Conservation (phyloP, 2,113 vertebrate species). For the Panurus biarmicus region DNA sequence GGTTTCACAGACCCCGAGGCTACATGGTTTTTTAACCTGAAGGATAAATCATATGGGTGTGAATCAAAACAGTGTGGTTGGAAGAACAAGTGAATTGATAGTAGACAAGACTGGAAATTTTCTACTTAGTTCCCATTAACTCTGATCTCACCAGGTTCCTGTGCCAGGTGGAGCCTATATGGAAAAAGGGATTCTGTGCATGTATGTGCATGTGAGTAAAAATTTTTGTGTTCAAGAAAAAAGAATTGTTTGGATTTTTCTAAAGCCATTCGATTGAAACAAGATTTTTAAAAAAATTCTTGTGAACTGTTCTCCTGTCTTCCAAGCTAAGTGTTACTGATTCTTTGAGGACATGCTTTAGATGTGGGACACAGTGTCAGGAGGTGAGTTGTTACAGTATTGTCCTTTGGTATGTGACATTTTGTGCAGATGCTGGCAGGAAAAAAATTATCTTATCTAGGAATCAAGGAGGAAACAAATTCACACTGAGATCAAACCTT, state of each 20-base stretch:
- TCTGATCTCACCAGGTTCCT: not conserved
- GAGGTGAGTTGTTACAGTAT: not conserved
- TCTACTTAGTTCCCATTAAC: not conserved
- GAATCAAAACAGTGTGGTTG: not conserved
- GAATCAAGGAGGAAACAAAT: conserved; percentile 23
- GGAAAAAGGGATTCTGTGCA: not conserved
- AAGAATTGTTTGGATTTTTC: not conserved
- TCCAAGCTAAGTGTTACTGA: not conserved
- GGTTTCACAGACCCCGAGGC: not conserved
- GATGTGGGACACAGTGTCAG: not conserved
- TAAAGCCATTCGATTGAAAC: not conserved
- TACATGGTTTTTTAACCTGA: not conserved
- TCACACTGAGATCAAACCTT: conserved; percentile 2
- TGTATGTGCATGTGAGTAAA: not conserved
- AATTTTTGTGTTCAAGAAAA: not conserved
- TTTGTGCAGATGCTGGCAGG: not conserved
- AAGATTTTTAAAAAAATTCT: not conserved
- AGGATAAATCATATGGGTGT: not conserved
- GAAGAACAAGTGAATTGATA: not conserved
- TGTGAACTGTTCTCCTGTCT: not conserved
- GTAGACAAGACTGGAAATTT: not conserved
- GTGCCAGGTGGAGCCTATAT: not conserved
- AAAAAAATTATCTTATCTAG: conserved; percentile 24
- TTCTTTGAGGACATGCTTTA: not conserved
- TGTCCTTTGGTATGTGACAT: not conserved